These are phyloP conservation scores for Drosophila sordidapex DNA, from an alignment of 2,888 invertebrate species.

Conservation along the genomic window DNA sequence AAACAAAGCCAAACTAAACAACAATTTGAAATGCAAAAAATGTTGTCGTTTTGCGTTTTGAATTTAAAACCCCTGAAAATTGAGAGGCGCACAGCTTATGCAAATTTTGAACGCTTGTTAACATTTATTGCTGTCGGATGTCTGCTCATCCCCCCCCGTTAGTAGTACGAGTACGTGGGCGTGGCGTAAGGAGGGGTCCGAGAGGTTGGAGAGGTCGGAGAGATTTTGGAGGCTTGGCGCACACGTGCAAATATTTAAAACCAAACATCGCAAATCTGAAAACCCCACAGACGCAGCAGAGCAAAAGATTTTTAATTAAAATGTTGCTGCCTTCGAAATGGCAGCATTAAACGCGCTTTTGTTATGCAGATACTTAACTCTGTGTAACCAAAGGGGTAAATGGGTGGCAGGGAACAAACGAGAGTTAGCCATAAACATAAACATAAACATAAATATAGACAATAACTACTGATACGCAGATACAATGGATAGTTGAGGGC, in stretches of 20 bases:
- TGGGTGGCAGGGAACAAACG: background rate
- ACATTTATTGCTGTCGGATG: slow-evolving; percentile 70
- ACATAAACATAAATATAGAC: slow-evolving; percentile 23
- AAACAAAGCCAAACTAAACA: slow-evolving; percentile 10
- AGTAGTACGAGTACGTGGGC: slow-evolving; percentile 9
- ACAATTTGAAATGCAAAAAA: slow-evolving; percentile 56
- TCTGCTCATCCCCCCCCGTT: slow-evolving; percentile 10
- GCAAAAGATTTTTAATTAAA: slow-evolving; percentile 61
- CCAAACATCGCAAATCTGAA: slow-evolving; percentile 9
- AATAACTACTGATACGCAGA: slow-evolving; percentile 45
- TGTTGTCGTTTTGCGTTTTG: slow-evolving; percentile 56
- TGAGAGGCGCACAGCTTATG: slow-evolving; percentile 67
- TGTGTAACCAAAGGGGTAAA: background rate
- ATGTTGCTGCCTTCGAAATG: slow-evolving; percentile 42
- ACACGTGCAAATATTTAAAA: slow-evolving; percentile 44
- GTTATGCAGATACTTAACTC: slow-evolving; percentile 40
- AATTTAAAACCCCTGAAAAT: slow-evolving; percentile 28
- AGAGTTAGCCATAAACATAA: background rate
- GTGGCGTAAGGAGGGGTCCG: background rate
- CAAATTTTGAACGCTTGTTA: slow-evolving; percentile 73
- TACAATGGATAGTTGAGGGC: slow-evolving; percentile 29
- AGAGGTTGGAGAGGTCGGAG: background rate
- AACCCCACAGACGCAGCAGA: slow-evolving; percentile 40
- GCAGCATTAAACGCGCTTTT: slow-evolving; percentile 47
- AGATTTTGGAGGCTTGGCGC: slow-evolving; percentile 15